phyloP scores from a whole-genome alignment of 2,797 vertebrate species.

The Etheostoma nigrum region DNA sequence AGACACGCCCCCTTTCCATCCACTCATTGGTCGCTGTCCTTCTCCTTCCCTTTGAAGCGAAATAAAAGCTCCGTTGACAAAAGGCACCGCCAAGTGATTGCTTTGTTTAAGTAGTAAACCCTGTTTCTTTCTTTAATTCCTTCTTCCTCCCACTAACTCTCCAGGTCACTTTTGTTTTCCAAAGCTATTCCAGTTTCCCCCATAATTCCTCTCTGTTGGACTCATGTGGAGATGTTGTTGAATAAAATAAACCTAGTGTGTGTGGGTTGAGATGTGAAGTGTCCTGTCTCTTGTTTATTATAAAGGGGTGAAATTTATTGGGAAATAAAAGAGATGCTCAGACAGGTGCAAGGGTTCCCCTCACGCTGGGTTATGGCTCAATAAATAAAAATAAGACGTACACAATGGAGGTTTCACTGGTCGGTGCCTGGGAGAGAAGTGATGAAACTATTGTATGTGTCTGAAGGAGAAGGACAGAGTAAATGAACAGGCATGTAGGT shows the following conservation, averaged over 20 bases:
- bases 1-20: conserved; percentile 48
- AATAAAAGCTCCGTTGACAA: conserved; percentile 71
- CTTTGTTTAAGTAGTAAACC: conserved; percentile 69
- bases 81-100: conserved; percentile 54
- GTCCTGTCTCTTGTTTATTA: conserved; percentile 50
- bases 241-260: conserved; percentile 37
- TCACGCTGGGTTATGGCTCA: conserved; percentile 61
- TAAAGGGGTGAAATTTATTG: conserved; percentile 55
- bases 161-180: conserved; percentile 34
- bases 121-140: conserved; percentile 39
- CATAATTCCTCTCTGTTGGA: conserved; percentile 26
- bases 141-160: conserved; percentile 54
- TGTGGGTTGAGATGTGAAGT: conserved; percentile 39
- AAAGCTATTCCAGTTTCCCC: conserved; percentile 23
- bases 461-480: background rate
- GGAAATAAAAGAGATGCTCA: conserved; percentile 56
- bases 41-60: conserved; percentile 63
- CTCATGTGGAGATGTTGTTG: conserved; percentile 29
- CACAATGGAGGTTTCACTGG: conserved; percentile 18
- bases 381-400: conserved; percentile 53
- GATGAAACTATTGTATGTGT: conserved; percentile 28
- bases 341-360: conserved; percentile 65
- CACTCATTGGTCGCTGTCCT: conserved; percentile 59
- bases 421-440: background rate
- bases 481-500: conserved; percentile 7